These are phyloP conservation scores for Byasa hedistus DNA, from an alignment of 2,888 invertebrate genomes.

Conservation along the genomic window DNA sequence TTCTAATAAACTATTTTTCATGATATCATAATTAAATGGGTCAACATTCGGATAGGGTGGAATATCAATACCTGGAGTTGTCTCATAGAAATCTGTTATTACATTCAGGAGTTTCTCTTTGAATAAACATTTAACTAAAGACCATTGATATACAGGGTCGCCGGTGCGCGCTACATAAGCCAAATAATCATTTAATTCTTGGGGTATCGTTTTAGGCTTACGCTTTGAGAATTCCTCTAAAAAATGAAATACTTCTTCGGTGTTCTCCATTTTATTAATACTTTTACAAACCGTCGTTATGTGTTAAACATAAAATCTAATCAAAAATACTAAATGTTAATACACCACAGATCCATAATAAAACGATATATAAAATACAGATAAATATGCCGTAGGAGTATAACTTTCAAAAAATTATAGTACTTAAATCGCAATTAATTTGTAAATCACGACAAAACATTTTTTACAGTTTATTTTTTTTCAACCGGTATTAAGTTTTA, in stretches of 20 bases:
- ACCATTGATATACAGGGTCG: slow-evolving; percentile 96
- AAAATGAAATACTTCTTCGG: slow-evolving; percentile 90
- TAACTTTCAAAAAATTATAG: background rate
- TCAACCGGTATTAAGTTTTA: background rate
- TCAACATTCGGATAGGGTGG: slow-evolving; percentile 95
- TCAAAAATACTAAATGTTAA: background rate
- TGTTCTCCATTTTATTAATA: slow-evolving; percentile 85
- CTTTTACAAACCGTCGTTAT: background rate
- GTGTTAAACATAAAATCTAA: background rate
- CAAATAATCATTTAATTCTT: slow-evolving; percentile 93
- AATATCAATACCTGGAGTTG: slow-evolving; percentile 87
- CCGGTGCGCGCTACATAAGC: slow-evolving; percentile 95
- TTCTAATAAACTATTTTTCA: slow-evolving; percentile 90
- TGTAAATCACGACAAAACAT: background rate
- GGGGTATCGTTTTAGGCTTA: slow-evolving; percentile 88
- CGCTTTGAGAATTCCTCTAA: slow-evolving; percentile 91
- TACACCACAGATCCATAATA: background rate
- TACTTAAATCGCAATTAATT: too few relatives aligned
- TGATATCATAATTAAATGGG: slow-evolving; percentile 92
- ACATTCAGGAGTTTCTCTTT: slow-evolving; percentile 92
- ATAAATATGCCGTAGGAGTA: too few relatives aligned
- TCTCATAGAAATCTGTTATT: slow-evolving; percentile 92
- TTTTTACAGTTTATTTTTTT: background rate
- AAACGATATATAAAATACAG: background rate
- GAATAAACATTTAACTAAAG: slow-evolving; percentile 91